Conservation (phyloP, 2,888 invertebrate species). For the Watsonalla binaria region DNA sequence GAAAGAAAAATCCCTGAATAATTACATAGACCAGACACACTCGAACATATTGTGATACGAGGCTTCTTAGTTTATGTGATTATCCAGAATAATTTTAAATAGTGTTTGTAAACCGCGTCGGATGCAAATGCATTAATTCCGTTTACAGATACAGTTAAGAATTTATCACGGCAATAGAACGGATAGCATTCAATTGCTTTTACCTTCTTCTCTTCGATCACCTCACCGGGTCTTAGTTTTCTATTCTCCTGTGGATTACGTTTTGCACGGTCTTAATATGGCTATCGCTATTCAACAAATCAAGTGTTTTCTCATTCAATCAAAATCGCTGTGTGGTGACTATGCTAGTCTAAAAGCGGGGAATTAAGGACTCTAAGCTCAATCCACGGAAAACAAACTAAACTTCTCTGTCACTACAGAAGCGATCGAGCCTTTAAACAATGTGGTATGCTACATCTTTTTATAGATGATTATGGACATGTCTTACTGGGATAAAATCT, state of each 20-base stretch:
- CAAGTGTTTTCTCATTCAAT: constrained; percentile 33
- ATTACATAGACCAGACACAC: constrained; percentile 39
- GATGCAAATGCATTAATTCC: constrained; percentile 69
- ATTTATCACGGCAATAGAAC: constrained; percentile 70
- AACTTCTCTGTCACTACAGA: constrained; percentile 45
- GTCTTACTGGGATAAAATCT: constrained; percentile 41
- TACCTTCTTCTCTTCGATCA: constrained; percentile 96
- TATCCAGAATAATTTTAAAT: constrained; percentile 49
- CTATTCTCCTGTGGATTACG: constrained; percentile 86
- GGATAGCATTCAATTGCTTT: constrained; percentile 77
- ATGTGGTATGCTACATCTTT: constrained; percentile 52
- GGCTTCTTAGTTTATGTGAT: constrained; percentile 41
- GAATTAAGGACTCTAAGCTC: constrained; percentile 60
- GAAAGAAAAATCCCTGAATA: constrained; percentile 46
- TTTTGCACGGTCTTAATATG: constrained; percentile 72
- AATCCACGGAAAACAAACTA: constrained; percentile 47
- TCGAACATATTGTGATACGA: constrained; percentile 2
- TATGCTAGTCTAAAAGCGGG: constrained; percentile 61
- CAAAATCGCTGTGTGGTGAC: constrained; percentile 41
- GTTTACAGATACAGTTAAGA: constrained; percentile 67
- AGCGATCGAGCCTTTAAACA: constrained; percentile 50
- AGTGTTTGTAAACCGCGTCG: constrained; percentile 60
- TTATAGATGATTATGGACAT: constrained; percentile 54
- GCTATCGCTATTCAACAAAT: constrained; percentile 38
- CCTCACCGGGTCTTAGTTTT: constrained; percentile 96